These are phyloP conservation scores for Esperia sulphurella DNA, from an alignment of 2,888 invertebrate genomes.

Conservation along the genomic window DNA sequence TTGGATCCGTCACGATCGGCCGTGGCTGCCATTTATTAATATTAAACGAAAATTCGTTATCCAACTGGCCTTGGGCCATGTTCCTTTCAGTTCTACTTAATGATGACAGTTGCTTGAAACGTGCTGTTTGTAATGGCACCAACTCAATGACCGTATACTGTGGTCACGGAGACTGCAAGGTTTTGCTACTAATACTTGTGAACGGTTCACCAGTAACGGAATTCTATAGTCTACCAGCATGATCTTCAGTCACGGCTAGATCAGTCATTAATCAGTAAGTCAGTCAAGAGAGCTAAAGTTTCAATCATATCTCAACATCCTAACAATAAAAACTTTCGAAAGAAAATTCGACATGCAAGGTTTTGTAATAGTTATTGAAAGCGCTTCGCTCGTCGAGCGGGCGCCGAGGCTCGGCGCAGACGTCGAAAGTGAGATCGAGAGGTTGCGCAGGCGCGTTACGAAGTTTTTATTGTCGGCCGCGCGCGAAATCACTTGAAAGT, in stretches of 20 bases:
- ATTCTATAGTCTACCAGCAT: constrained; percentile 13
- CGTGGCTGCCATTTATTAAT: constrained; percentile 71
- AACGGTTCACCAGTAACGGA: constrained; percentile 17
- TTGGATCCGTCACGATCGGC: constrained; percentile 65
- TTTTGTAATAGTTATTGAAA: constrained; percentile 72
- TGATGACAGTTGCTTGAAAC: constrained; percentile 73
- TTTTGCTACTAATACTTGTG: constrained; percentile 23
- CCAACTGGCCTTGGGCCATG: constrained; percentile 69
- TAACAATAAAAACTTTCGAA: constrained; percentile 57
- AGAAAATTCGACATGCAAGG: constrained; percentile 69
- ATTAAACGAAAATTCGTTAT: constrained; percentile 78
- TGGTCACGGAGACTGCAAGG: constrained; percentile 48
- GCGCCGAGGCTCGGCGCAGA: constrained; percentile 37
- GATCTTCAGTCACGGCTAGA: constrained; percentile 17
- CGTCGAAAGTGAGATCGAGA: constrained; percentile 75
- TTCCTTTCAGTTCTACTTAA: constrained; percentile 75
- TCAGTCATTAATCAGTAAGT: constrained; percentile 10
- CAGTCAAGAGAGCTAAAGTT: constrained; percentile 9
- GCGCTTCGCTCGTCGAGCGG: constrained; percentile 54
- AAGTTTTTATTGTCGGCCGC: constrained; percentile 77
- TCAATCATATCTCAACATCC: constrained; percentile 25
- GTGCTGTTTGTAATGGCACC: constrained; percentile 60
- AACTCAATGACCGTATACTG: constrained; percentile 41
- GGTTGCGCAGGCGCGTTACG: constrained; percentile 73
- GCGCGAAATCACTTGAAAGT: constrained; percentile 79